Evolutionary conservation across 2,113 vertebrate species (phyloP).

Genomic region (Poeciliopsis retropinna): DNA sequence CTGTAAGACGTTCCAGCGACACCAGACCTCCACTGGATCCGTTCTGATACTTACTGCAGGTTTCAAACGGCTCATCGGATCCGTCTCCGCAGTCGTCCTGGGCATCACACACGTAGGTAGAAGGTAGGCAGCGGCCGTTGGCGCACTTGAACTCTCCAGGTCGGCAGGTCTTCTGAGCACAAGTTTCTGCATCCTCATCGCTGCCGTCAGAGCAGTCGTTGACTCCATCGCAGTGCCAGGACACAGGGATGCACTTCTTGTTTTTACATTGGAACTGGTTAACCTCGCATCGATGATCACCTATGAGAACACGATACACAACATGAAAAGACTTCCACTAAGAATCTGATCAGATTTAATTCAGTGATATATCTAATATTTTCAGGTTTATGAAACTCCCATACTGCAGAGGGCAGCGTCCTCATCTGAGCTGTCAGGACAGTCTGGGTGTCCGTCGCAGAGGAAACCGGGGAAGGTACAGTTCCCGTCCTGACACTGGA

Average conservation of each 20-base stretch:
- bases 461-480: slow-evolving; percentile 73
- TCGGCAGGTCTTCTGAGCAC: slow-evolving; percentile 70
- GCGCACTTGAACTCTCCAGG: slow-evolving; percentile 69
- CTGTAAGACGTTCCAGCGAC: neutral
- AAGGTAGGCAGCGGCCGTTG: slow-evolving; percentile 63
- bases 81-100: slow-evolving; percentile 73
- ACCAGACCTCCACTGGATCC: too few relatives aligned
- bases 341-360: neutral
- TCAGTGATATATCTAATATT: neutral
- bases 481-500: slow-evolving; percentile 77
- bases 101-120: slow-evolving; percentile 66
- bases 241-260: slow-evolving; percentile 75
- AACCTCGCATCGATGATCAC: slow-evolving; percentile 72
- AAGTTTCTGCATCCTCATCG: slow-evolving; percentile 73
- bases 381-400: neutral
- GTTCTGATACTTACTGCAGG: slow-evolving; percentile 70
- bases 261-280: slow-evolving; percentile 81
- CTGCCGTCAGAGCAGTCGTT: slow-evolving; percentile 75
- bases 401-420: slow-evolving; percentile 79
- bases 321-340: neutral
- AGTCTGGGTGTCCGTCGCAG: slow-evolving; percentile 68
- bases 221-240: slow-evolving; percentile 76
- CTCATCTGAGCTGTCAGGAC: slow-evolving; percentile 77
- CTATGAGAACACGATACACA: slow-evolving; percentile 29
- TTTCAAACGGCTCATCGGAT: slow-evolving; percentile 71